Conservation (phyloP, 2,797 vertebrate species). For the Cyclura pinguis region DNA sequence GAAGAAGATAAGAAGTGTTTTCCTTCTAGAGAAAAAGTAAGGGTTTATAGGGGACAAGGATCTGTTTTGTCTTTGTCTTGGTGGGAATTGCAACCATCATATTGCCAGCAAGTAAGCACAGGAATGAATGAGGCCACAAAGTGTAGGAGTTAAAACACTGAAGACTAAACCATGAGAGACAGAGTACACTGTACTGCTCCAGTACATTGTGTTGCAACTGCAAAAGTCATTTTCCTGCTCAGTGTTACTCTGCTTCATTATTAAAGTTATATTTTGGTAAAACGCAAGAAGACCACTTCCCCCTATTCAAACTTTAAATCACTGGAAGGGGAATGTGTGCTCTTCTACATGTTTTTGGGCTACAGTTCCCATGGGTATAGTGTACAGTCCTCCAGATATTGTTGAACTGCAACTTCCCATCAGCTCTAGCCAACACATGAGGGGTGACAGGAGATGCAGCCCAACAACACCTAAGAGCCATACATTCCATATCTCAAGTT, state of each 20-base stretch:
- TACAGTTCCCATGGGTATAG: too few species aligned
- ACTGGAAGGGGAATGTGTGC: too few species aligned
- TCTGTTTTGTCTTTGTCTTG: neutral
- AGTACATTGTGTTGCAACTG: neutral
- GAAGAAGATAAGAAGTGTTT: neutral
- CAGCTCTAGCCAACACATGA: too few species aligned
- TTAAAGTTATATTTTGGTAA: neutral
- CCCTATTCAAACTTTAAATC: too few species aligned
- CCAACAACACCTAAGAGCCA: too few species aligned
- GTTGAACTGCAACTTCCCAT: too few species aligned
- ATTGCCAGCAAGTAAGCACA: neutral
- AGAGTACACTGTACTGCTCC: neutral
- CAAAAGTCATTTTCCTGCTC: neutral
- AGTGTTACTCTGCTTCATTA: neutral
- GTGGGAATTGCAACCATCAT: neutral
- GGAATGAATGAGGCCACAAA: constrained; percentile 5
- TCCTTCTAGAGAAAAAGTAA: neutral
- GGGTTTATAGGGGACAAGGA: neutral
- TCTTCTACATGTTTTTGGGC: too few species aligned
- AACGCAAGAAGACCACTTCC: neutral
- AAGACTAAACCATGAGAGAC: neutral
- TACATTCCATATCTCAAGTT: neutral
- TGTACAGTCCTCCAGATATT: too few species aligned
- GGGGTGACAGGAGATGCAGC: too few species aligned
- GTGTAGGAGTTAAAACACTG: neutral